phyloP scores from a whole-genome alignment of 2,888 invertebrate species.

The Tuta absoluta region DNA sequence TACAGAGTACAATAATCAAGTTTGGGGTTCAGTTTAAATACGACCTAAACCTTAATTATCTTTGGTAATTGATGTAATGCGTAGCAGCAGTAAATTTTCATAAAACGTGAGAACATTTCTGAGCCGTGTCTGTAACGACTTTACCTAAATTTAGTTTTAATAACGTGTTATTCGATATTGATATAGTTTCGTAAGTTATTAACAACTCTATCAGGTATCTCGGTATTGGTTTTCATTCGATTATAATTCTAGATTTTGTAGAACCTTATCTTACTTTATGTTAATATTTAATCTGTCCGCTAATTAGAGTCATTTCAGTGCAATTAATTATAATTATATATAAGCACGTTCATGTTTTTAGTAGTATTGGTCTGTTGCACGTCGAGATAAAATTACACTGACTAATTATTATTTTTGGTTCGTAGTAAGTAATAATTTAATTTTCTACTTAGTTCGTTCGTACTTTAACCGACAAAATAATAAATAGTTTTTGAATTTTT shows the following conservation, averaged over 20 bases:
- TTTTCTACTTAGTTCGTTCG: background rate
- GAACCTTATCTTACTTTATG: background rate
- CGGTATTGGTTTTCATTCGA: background rate
- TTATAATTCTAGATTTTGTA: background rate
- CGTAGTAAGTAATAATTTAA: background rate
- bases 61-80: conserved; percentile 30
- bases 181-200: background rate
- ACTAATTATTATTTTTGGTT: background rate
- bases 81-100: conserved; percentile 24
- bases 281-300: background rate
- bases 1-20: background rate
- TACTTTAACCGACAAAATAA: no score
- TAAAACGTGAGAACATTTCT: conserved; percentile 34
- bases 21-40: background rate
- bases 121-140: background rate
- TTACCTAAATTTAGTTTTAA: conserved; percentile 23
- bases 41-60: conserved; percentile 31
- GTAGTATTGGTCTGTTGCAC: background rate
- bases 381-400: background rate
- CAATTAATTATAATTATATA: background rate
- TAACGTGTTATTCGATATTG: conserved; percentile 19
- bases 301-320: background rate
- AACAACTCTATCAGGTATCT: conserved; percentile 13
- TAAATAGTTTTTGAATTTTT: no score
- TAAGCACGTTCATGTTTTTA: background rate